Evolutionary conservation across 2,888 invertebrate genomes (phyloP), one percentile per base, ranked within the genome.

Genomic region (Tipula vernalis): DNA sequence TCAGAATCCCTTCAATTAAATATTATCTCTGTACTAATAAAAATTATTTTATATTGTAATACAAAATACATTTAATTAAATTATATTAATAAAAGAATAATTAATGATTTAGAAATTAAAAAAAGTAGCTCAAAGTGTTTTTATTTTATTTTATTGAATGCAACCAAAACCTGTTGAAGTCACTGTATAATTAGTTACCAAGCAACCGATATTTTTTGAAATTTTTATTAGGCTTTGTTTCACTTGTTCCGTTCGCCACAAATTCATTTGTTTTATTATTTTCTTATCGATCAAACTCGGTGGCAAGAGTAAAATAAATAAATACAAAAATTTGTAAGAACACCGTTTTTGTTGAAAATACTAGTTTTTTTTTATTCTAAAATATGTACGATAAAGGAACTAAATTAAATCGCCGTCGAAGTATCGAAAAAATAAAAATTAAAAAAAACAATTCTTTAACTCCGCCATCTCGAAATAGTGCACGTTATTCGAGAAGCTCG

Each of bases 41-140:
- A 71, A 71, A 71, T 71, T 71, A 71, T 71, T 71, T 71, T 71
- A 71, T 71, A 71, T 71, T 71, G 71, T 71, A 71, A 71, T 71
- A 71, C 71, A 71, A 71, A 71, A 18, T 71, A 71, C 51, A 51
- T 51, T 51, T 51, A 57, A 57, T 57, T 57, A 71, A 71, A 71
- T 71, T 71, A 71, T 71, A 71, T 71, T 71, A 71, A 71, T 71
- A 28, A 71, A 71, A 71, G 28, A 71, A 71, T 71, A 57, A 57
- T 57, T 71, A 71, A 71, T 71, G 71, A 71, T 71, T 28, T 71
- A 71, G 71, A 71, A 28, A 18, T 71, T 71, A 28, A 71, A 28
- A 39, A 39, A 71, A 71, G 71, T 71, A 71, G 71, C 71, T 71
- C 71, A 71, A 71, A 71, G 71, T 71, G 28, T 71, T 71, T 57